These are phyloP conservation scores for Venustoraphidia nigricollis DNA, from an alignment of 2,888 invertebrate genomes.

Conservation along the genomic window DNA sequence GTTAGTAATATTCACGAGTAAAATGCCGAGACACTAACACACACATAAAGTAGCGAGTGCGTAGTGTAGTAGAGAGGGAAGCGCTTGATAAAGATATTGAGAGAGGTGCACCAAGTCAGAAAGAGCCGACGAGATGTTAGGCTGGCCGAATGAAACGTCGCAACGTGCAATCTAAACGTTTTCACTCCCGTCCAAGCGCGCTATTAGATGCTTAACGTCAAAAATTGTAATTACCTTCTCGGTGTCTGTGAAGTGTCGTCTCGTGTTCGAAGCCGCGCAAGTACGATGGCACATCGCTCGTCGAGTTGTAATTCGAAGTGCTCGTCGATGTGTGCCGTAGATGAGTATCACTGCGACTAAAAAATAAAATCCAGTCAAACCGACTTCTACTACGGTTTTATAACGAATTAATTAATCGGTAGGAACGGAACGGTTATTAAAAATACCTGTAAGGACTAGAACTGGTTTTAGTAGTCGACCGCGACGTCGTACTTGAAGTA, in stretches of 20 bases:
- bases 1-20: too few species aligned
- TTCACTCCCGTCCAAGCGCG: too few species aligned
- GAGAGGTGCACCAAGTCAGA: too few species aligned
- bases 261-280: slow-evolving; percentile 47
- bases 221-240: slow-evolving; percentile 28
- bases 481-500: slow-evolving; percentile 85
- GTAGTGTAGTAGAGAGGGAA: too few species aligned
- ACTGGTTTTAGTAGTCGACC: slow-evolving; percentile 87
- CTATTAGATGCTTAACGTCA: too few species aligned
- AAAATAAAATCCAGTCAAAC: slow-evolving; percentile 4
- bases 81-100: too few species aligned
- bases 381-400: not conserved
- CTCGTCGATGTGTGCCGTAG: slow-evolving; percentile 71
- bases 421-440: not conserved
- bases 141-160: too few species aligned
- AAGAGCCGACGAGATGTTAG: too few species aligned
- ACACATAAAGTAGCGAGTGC: too few species aligned
- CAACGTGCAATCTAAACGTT: too few species aligned
- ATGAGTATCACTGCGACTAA: slow-evolving; percentile 61
- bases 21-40: too few species aligned
- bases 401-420: not conserved
- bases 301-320: slow-evolving; percentile 75
- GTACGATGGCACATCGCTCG: slow-evolving; percentile 61
- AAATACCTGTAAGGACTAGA: slow-evolving; percentile 74
- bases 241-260: slow-evolving; percentile 34